Evolutionary conservation across 1,140 invertebrate genomes (phyloP).

Genomic region (Proctacanthus coquilletti): DNA sequence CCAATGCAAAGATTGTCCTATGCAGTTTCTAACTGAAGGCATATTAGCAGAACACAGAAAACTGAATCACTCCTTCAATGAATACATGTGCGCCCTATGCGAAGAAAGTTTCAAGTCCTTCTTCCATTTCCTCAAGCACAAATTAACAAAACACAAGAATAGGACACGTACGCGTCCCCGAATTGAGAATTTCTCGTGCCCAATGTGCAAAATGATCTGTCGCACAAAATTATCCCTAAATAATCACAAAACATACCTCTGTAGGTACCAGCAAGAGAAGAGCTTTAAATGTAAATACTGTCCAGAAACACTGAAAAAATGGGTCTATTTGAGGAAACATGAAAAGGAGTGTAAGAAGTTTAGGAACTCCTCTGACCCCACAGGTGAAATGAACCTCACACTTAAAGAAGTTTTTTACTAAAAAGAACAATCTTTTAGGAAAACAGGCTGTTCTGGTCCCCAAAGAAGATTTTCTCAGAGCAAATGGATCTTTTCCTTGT

Average conservation of each 20-base stretch:
- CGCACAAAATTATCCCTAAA: background rate
- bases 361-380: no score
- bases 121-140: background rate
- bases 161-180: background rate
- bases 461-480: no score
- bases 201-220: background rate
- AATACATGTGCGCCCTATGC: background rate
- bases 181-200: background rate
- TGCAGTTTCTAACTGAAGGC: background rate
- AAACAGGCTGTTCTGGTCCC: no score
- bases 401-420: no score
- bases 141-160: background rate
- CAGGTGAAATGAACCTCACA: no score
- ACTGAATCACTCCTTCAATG: background rate
- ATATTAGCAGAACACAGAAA: background rate
- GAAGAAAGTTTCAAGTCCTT: background rate
- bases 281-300: background rate
- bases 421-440: no score
- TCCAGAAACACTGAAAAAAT: background rate
- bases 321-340: background rate
- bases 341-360: background rate
- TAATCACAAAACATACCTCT: slow-evolving; percentile 1
- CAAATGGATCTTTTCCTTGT: background rate
- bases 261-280: background rate
- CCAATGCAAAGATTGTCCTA: background rate